Evolutionary conservation across 1,140 invertebrate species (phyloP).

Genomic region (Rhynchophorus ferrugineus): DNA sequence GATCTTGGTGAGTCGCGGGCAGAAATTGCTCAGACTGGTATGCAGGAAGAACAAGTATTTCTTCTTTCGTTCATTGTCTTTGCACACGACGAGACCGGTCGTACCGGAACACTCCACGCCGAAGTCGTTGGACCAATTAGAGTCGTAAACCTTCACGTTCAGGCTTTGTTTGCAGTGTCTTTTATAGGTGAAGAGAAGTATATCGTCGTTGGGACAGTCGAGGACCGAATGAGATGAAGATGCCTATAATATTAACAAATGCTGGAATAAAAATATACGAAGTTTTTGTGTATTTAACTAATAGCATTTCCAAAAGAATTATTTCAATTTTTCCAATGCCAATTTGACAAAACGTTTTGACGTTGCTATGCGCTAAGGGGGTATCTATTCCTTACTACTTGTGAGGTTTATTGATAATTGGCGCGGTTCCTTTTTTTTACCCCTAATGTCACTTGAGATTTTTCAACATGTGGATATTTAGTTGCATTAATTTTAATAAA

Average conservation of each 20-base stretch:
- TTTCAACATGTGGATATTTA: too few relatives aligned
- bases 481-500: too few relatives aligned
- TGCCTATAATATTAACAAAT: slow-evolving; percentile 44
- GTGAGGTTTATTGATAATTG: too few relatives aligned
- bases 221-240: slow-evolving; percentile 58
- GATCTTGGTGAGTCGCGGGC: slow-evolving; percentile 71
- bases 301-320: too few relatives aligned
- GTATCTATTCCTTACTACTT: too few relatives aligned
- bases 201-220: slow-evolving; percentile 56
- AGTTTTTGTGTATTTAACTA: background rate
- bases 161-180: slow-evolving; percentile 54
- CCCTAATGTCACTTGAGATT: too few relatives aligned
- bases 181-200: slow-evolving; percentile 63
- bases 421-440: too few relatives aligned
- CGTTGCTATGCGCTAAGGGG: too few relatives aligned
- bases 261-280: background rate
- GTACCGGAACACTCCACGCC: slow-evolving; percentile 63
- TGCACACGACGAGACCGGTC: slow-evolving; percentile 65
- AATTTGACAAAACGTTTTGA: too few relatives aligned
- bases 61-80: slow-evolving; percentile 55
- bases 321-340: too few relatives aligned
- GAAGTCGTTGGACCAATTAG: slow-evolving; percentile 66
- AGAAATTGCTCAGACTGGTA: slow-evolving; percentile 55
- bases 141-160: slow-evolving; percentile 60
- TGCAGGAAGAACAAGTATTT: slow-evolving; percentile 52